phyloP scores from a whole-genome alignment of 1,140 invertebrate genomes.

The Arctopsyche grandis region DNA sequence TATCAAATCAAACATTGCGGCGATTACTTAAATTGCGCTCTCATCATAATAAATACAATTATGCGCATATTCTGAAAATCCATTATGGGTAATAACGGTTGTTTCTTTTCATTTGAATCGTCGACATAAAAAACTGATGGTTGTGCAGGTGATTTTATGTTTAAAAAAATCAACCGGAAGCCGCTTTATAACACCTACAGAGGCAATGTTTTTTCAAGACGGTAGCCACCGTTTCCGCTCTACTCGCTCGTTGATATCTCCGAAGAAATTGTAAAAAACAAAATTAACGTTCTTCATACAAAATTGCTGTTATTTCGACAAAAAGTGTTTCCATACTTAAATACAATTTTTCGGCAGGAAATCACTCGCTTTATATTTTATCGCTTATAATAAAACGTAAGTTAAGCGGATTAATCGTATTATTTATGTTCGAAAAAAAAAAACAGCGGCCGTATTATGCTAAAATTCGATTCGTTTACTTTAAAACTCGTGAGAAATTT shows the following conservation, averaged over 20 bases:
- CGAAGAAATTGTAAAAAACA: not conserved
- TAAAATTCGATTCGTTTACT: too few species aligned
- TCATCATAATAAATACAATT: not conserved
- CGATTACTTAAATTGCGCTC: not conserved
- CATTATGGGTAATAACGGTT: slow-evolving; percentile 23
- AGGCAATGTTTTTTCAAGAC: slow-evolving; percentile 4
- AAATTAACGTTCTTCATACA: too few species aligned
- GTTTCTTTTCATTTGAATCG: not conserved
- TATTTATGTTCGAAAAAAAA: not conserved
- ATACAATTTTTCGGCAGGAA: not conserved
- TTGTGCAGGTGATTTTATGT: slow-evolving; percentile 17
- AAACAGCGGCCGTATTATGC: not conserved
- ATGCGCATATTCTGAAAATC: not conserved
- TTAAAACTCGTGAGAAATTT: too few species aligned
- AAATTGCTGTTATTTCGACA: not conserved
- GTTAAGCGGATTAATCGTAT: not conserved
- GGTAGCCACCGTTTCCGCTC: slow-evolving; percentile 16
- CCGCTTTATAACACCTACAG: slow-evolving; percentile 17
- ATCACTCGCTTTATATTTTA: too few species aligned
- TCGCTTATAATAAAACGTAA: not conserved
- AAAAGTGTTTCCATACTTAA: not conserved
- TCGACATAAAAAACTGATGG: not conserved
- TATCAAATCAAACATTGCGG: slow-evolving; percentile 3
- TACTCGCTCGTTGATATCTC: slow-evolving; percentile 24
- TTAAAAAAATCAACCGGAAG: slow-evolving; percentile 18